A percentile compares a stretch with the other conserved stretches of the same genome.
These are phyloP conservation scores for Alcedo atthis DNA, from an alignment of 2,797 vertebrate genomes.

Conservation along the genomic window DNA sequence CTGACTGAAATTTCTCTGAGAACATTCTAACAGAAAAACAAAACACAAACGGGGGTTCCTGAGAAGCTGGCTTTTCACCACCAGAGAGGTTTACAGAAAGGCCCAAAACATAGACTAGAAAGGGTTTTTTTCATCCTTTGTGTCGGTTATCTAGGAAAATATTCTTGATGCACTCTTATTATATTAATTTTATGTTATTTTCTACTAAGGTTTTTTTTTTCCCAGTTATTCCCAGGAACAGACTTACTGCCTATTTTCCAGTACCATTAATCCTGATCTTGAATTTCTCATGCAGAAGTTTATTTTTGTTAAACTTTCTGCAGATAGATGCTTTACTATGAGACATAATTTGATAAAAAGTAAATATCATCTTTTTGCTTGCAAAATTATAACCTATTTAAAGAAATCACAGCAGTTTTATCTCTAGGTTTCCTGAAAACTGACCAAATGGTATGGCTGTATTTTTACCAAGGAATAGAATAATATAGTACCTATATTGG, in stretches of 20 bases:
- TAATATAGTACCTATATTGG: background rate
- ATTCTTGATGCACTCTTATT: fast-evolving
- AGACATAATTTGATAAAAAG: background rate
- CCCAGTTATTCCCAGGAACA: background rate
- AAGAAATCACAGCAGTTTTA: background rate
- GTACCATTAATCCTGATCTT: background rate
- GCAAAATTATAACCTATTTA: background rate
- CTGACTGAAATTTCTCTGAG: background rate
- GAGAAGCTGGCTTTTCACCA: background rate
- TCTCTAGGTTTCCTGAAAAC: background rate
- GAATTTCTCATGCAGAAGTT: background rate
- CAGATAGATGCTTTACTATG: background rate
- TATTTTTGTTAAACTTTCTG: background rate
- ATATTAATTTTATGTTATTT: background rate
- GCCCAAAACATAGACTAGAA: background rate
- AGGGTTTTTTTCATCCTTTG: fast-evolving
- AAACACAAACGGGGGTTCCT: background rate
- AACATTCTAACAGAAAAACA: background rate
- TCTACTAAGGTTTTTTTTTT: background rate
- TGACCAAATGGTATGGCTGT: background rate
- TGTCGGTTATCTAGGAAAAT: background rate
- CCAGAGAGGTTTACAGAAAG: background rate
- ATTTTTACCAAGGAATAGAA: background rate
- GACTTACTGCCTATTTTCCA: background rate
- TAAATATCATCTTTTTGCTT: background rate